Conservation (phyloP, 2,113 vertebrate genomes). For the Etheostoma cragini region DNA sequence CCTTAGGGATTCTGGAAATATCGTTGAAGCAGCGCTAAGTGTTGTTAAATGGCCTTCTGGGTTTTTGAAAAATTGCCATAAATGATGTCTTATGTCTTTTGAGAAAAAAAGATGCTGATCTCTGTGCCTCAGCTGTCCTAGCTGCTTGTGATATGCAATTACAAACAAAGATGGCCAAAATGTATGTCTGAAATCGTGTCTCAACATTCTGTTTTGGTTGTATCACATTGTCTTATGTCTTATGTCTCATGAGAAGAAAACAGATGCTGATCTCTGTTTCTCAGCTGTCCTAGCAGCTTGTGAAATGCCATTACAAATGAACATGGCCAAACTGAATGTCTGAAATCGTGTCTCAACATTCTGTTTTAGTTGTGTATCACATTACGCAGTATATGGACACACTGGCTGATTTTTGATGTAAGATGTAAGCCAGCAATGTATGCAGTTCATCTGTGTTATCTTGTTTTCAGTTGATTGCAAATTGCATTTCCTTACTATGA, state of each 20-base stretch:
- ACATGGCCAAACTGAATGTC: constrained; percentile 4
- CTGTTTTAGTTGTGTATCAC: constrained; percentile 3
- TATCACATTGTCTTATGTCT: neutral
- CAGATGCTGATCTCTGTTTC: constrained; percentile 18
- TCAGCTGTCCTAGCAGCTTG: constrained; percentile 3
- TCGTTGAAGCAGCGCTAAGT: neutral
- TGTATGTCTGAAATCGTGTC: too few species aligned
- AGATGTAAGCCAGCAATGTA: neutral
- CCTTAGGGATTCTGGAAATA: constrained; percentile 5
- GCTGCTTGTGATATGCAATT: too few species aligned
- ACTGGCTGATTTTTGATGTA: neutral
- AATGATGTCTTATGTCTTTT: neutral
- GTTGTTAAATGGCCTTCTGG: constrained; percentile 26
- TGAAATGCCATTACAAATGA: constrained; percentile 2
- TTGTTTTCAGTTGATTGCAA: constrained; percentile 45
- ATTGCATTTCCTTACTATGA: constrained; percentile 9
- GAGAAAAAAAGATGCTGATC: too few species aligned
- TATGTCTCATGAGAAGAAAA: constrained; percentile 9
- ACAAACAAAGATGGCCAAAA: too few species aligned
- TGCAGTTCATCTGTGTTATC: constrained; percentile 6
- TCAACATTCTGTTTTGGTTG: too few species aligned
- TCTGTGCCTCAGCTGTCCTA: too few species aligned
- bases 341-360: constrained; percentile 7
- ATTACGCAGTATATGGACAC: neutral
- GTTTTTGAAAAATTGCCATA: constrained; percentile 10